Evolutionary conservation across 2,888 invertebrate species (phyloP).

Genomic region (Coleophora flavipennella): DNA sequence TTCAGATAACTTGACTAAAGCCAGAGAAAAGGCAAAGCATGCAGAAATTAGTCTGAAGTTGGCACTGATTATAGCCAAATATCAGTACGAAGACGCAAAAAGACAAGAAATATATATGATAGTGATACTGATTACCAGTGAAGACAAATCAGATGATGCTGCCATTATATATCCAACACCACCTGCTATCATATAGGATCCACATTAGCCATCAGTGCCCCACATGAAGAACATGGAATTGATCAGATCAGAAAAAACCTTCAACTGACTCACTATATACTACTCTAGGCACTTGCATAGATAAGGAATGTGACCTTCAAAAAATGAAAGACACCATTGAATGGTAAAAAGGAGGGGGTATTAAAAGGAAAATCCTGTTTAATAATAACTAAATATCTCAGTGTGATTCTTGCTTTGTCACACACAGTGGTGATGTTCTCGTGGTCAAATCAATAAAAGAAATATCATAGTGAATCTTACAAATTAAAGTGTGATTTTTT

Average conservation of each 20-base stretch:
- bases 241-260: too few relatives aligned
- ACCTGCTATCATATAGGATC: background rate
- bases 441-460: background rate
- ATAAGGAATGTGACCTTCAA: background rate
- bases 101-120: slow-evolving; percentile 3
- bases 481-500: slow-evolving; percentile 1
- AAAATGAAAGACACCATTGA: background rate
- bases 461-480: background rate
- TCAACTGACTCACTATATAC: background rate
- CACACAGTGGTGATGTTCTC: background rate
- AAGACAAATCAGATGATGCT: background rate
- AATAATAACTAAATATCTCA: background rate
- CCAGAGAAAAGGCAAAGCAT: slow-evolving; percentile 6
- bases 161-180: slow-evolving; percentile 1
- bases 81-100: slow-evolving; percentile 1
- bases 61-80: background rate
- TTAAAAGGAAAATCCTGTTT: background rate
- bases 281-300: too few relatives aligned
- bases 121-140: background rate
- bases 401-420: slow-evolving; percentile 1
- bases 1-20: slow-evolving; percentile 4
- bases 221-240: too few relatives aligned
- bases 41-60: slow-evolving; percentile 7
- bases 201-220: background rate
- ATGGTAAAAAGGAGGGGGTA: background rate